These are phyloP conservation scores for Tipula lateralis DNA, from an alignment of 2,888 invertebrate genomes.

Conservation along the genomic window DNA sequence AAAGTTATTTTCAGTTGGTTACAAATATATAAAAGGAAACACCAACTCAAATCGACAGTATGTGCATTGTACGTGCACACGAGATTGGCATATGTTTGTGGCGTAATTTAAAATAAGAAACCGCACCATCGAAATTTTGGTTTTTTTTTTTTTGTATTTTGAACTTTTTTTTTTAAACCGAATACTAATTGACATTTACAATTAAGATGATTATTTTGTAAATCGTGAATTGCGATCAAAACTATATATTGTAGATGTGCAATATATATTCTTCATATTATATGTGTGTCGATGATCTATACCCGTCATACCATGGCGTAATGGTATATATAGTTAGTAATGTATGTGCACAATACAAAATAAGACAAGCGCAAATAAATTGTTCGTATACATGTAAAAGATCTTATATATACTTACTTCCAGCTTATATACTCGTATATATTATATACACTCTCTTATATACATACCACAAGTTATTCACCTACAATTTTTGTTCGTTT, in stretches of 20 bases:
- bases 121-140: background rate
- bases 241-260: background rate
- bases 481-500: background rate
- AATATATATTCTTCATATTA: background rate
- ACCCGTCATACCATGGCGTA: slow-evolving; percentile 14
- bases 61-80: background rate
- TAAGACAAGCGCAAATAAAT: background rate
- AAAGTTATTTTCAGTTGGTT: background rate
- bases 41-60: background rate
- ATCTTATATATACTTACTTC: background rate
- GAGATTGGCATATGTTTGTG: background rate
- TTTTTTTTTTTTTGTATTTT: background rate
- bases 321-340: too few species aligned
- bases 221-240: background rate
- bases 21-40: slow-evolving; percentile 13
- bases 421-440: background rate
- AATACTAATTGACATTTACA: background rate
- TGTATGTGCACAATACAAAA: background rate
- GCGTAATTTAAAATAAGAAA: background rate
- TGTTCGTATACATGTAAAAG: background rate
- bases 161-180: too few species aligned
- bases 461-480: background rate
- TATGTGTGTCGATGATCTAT: background rate
- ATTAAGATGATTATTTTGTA: background rate
- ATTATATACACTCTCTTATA: background rate